phyloP scores from a whole-genome alignment of 1,140 invertebrate species.

The Holcopasites calliopsidis region DNA sequence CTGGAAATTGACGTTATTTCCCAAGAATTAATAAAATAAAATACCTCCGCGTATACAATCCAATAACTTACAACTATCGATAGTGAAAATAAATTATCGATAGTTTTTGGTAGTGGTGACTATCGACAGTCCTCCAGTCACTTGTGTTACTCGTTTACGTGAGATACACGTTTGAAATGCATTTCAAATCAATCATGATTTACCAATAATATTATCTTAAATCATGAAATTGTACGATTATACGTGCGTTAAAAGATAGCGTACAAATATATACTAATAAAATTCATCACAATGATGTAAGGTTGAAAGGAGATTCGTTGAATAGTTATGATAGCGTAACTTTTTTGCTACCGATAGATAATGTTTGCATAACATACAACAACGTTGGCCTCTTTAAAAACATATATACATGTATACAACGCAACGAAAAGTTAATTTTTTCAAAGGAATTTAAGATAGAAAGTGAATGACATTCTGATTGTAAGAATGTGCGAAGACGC shows the following conservation, averaged over 20 bases:
- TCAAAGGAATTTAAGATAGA: background rate
- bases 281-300: constrained; percentile 17
- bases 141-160: constrained; percentile 19
- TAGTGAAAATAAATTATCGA: too few species aligned
- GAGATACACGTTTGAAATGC: background rate
- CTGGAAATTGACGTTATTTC: too few species aligned
- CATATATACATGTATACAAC: background rate
- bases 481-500: constrained; percentile 61
- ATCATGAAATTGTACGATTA: constrained; percentile 9
- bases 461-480: background rate
- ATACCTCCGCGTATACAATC: too few species aligned
- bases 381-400: background rate
- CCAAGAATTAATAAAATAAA: too few species aligned
- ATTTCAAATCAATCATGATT: constrained; percentile 6
- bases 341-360: background rate
- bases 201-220: background rate
- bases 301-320: background rate
- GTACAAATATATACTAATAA: background rate
- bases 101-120: too few species aligned
- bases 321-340: background rate
- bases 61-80: too few species aligned
- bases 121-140: too few species aligned
- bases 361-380: background rate
- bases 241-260: background rate
- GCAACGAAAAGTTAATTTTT: background rate